Conservation (phyloP, 2,888 invertebrate species). For the Plagodis dolabraria region DNA sequence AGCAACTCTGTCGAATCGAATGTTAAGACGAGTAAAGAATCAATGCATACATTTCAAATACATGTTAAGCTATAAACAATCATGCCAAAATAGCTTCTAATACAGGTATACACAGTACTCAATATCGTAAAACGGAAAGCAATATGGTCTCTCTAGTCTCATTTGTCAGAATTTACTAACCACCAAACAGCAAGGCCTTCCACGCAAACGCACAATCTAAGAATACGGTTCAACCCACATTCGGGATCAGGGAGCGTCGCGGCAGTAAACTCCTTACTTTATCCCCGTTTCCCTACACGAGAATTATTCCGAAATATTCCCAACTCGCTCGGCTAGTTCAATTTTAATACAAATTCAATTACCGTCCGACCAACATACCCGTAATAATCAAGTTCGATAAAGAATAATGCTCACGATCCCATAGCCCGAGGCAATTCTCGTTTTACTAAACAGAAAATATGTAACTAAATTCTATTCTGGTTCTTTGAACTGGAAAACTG, state of each 20-base stretch:
- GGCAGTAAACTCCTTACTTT: constrained; percentile 26
- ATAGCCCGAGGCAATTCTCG: constrained; percentile 42
- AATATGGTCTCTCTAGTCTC: neutral
- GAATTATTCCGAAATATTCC: constrained; percentile 22
- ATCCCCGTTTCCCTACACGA: constrained; percentile 18
- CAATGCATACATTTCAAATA: too few species aligned
- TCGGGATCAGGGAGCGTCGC: constrained; percentile 10
- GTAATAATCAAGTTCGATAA: constrained; percentile 46
- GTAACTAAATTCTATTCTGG: constrained; percentile 67
- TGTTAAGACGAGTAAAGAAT: too few species aligned
- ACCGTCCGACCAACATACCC: constrained; percentile 33
- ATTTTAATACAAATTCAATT: constrained; percentile 41
- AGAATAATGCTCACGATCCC: constrained; percentile 41
- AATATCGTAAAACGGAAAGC: neutral
- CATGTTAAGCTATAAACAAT: too few species aligned
- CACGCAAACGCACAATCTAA: neutral
- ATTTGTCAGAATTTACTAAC: neutral
- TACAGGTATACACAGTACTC: too few species aligned
- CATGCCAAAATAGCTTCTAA: too few species aligned
- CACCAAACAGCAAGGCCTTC: neutral
- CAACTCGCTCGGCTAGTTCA: constrained; percentile 32
- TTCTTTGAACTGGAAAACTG: constrained; percentile 63
- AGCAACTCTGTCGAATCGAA: too few species aligned
- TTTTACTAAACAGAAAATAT: constrained; percentile 62
- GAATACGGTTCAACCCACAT: constrained; percentile 9